Percentiles rank a stretch among this genome's conserved stretches.
These are phyloP conservation scores for Dinothrombium tinctorium DNA, from an alignment of 1,140 invertebrate genomes.

Conservation along the genomic window DNA sequence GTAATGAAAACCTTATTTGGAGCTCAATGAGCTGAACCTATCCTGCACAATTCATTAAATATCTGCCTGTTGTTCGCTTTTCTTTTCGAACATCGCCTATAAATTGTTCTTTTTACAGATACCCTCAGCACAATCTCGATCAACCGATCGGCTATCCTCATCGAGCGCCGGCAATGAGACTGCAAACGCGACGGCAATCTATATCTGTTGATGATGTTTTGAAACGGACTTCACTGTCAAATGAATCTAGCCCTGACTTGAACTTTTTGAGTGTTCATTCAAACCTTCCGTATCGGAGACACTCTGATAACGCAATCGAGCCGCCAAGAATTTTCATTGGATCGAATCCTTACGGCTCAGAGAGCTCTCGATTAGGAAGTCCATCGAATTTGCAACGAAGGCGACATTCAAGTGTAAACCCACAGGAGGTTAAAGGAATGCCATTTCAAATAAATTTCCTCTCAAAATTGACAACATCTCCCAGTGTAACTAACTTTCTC, in stretches of 20 bases:
- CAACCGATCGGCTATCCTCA: conserved; percentile 13
- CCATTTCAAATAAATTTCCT: neutral
- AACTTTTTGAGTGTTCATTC: conserved; percentile 61
- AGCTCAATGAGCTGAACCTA: too few species aligned
- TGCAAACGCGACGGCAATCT: conserved; percentile 16
- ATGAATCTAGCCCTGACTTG: conserved; percentile 49
- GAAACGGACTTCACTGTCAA: conserved; percentile 21
- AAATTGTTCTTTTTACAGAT: neutral
- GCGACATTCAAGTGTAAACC: conserved; percentile 64
- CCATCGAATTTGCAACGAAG: conserved; percentile 41
- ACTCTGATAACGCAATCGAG: conserved; percentile 62
- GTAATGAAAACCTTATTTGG: too few species aligned
- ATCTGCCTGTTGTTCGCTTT: too few species aligned
- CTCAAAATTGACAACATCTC: neutral
- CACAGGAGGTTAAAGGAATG: conserved; percentile 47
- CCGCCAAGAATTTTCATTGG: conserved; percentile 42
- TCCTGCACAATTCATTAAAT: too few species aligned
- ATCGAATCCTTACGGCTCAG: conserved; percentile 21
- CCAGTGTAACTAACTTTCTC: neutral
- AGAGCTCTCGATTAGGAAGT: conserved; percentile 46
- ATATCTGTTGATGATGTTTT: conserved; percentile 18
- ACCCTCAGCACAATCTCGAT: conserved; percentile 1
- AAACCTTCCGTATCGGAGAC: conserved; percentile 43
- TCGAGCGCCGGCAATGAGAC: conserved; percentile 15
- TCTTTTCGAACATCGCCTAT: too few species aligned